Evolutionary conservation across 1,140 invertebrate genomes (phyloP), one percentile per base, ranked within the genome.

Genomic region (Phenacoccus solenopsis): DNA sequence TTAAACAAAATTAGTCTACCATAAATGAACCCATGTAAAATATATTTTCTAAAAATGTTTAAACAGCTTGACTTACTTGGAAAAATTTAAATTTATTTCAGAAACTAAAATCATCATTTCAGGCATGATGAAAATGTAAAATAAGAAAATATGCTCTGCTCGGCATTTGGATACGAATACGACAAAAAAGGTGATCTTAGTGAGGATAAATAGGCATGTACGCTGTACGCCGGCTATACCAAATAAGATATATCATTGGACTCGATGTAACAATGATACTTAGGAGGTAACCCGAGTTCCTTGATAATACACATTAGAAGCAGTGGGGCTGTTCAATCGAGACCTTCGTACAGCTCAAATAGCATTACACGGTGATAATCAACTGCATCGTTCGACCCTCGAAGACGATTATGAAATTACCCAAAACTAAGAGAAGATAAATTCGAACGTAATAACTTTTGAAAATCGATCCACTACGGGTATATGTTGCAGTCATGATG

Each of bases 271-370:
- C 59, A 64, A 64, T 64, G 25, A 64, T 64, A 64, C n/a, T 64
- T 25, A 64, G 59, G 59, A 25, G 25, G 59, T 64, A 25, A 64
- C 59, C 59, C 7, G 25, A 24, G 10, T 25, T 9, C 7, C 22
- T 64, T 64, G 59, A 64, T 64, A 64, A 64, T 64, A 64, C 25
- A 64, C 59, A 64, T 64, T 64, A 64, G 59, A 9, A 49, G 20
- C 38, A n/a, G 38, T 49, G 38, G 38, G 38, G 38, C n/a, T n/a
- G n/a, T 49, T 49, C 2, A 16, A 49, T 49, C 12, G 38, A 49
- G 20, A n/a, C 38, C 38, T 49, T 2, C 38, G 20, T 49, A 49
- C 16, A 49, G 20, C 38, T 49, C 38, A n/a, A n/a, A n/a, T n/a
- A n/a, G n/a, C n/a, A n/a, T n/a, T n/a, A n/a, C n/a, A 49, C 38